Evolutionary conservation across 2,888 invertebrate species (phyloP).

Genomic region (Brenthis hecate): DNA sequence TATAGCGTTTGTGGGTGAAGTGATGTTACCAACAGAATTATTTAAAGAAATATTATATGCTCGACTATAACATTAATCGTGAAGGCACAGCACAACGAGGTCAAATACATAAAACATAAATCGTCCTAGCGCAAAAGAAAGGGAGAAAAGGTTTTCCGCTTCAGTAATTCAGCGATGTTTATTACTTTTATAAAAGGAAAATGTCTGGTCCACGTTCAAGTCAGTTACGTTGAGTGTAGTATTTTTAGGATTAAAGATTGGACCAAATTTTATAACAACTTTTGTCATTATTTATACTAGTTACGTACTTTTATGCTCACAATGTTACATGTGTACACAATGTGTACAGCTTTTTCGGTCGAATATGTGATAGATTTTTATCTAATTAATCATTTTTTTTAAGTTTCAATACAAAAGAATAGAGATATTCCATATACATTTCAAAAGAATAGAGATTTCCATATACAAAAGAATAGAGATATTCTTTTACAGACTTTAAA

Average conservation of each 20-base stretch:
- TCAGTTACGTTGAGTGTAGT: slow-evolving; percentile 13
- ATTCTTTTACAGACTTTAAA: too few species aligned
- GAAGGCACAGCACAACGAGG: slow-evolving; percentile 60
- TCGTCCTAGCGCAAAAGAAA: slow-evolving; percentile 61
- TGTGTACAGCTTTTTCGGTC: too few species aligned
- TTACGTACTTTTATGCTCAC: too few species aligned
- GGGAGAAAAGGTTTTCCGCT: slow-evolving; percentile 58
- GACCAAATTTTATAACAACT: not conserved
- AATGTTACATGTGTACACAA: too few species aligned
- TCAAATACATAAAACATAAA: slow-evolving; percentile 73
- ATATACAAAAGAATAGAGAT: too few species aligned
- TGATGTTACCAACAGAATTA: slow-evolving; percentile 4
- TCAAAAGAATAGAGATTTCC: too few species aligned
- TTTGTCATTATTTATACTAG: not conserved
- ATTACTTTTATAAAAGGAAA: slow-evolving; percentile 56
- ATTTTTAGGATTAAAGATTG: not conserved
- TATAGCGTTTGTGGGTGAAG: not conserved
- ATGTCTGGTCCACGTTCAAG: slow-evolving; percentile 22
- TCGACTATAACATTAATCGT: slow-evolving; percentile 61
- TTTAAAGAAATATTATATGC: slow-evolving; percentile 50
- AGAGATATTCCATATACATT: too few species aligned
- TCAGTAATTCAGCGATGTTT: slow-evolving; percentile 60
- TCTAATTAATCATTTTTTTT: too few species aligned
- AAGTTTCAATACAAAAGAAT: too few species aligned
- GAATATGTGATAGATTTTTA: too few species aligned